Evolutionary conservation across 2,888 invertebrate genomes (phyloP).

Genomic region (Mycalesis mineus): DNA sequence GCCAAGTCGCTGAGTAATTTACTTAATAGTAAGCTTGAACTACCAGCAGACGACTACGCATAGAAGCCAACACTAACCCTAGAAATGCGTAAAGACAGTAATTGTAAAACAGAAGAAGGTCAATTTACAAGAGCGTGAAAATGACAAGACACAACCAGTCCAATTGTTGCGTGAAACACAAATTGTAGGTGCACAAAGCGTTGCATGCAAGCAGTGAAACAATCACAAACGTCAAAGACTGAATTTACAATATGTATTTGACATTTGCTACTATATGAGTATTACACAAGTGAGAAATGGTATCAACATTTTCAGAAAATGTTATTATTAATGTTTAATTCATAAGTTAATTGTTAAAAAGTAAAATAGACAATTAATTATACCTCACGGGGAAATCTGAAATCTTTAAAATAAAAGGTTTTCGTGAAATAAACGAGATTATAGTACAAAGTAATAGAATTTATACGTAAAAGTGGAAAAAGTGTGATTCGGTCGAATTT

Average conservation of each 20-base stretch:
- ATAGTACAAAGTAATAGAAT: conserved; percentile 39
- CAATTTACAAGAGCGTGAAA: conserved; percentile 56
- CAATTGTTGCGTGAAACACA: conserved; percentile 52
- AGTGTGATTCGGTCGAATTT: conserved; percentile 43
- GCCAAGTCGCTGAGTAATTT: conserved; percentile 23
- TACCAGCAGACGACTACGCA: conserved; percentile 52
- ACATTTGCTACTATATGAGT: conserved; percentile 39
- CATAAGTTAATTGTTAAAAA: conserved; percentile 58
- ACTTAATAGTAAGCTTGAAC: conserved; percentile 39
- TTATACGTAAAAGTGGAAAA: conserved; percentile 44
- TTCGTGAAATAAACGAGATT: conserved; percentile 52
- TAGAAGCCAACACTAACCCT: conserved; percentile 54
- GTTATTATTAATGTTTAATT: conserved; percentile 55
- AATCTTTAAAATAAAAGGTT: conserved; percentile 58
- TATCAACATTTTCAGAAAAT: conserved; percentile 52
- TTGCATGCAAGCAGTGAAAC: conserved; percentile 52
- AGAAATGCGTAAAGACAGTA: conserved; percentile 41
- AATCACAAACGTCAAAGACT: conserved; percentile 43
- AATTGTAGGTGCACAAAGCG: conserved; percentile 61
- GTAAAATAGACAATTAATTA: conserved; percentile 58
- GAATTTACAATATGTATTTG: conserved; percentile 33
- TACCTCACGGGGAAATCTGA: conserved; percentile 66
- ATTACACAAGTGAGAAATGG: conserved; percentile 37
- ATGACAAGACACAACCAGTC: conserved; percentile 68
- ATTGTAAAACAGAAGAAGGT: conserved; percentile 49